phyloP scores from a whole-genome alignment of 2,888 invertebrate genomes.

The Xestia c-nigrum region DNA sequence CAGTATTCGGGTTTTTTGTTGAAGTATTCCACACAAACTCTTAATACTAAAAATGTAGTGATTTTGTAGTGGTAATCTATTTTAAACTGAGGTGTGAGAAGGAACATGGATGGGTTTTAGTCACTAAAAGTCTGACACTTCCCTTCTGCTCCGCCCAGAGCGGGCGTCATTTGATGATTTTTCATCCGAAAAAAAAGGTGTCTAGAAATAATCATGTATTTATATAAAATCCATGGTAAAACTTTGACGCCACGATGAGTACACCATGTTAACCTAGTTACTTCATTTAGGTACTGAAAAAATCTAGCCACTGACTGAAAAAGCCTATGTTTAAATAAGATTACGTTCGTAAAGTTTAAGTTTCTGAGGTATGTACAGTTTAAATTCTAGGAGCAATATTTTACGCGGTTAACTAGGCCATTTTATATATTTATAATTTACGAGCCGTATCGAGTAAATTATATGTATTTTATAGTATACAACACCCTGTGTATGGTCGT shows the following conservation, averaged over 20 bases:
- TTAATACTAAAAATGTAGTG: no score
- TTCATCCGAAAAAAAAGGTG: neutral
- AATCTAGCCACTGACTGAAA: neutral
- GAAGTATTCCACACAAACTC: no score
- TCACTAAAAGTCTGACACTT: no score
- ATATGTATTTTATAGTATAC: constrained; percentile 41
- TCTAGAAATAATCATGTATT: neutral
- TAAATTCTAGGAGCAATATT: constrained; percentile 30
- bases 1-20: no score
- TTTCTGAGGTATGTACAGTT: neutral
- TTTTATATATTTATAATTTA: constrained; percentile 59
- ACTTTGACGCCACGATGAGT: neutral
- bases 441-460: constrained; percentile 50
- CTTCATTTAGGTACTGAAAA: neutral
- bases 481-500: constrained; percentile 27
- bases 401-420: constrained; percentile 53
- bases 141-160: no score
- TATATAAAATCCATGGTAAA: neutral
- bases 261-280: neutral
- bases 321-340: neutral
- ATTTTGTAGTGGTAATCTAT: no score
- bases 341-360: constrained; percentile 10
- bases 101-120: no score
- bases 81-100: no score
- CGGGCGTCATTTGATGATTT: no score